These are phyloP conservation scores for Chloroclystis v-ata DNA, from an alignment of 2,888 invertebrate genomes.

Conservation along the genomic window DNA sequence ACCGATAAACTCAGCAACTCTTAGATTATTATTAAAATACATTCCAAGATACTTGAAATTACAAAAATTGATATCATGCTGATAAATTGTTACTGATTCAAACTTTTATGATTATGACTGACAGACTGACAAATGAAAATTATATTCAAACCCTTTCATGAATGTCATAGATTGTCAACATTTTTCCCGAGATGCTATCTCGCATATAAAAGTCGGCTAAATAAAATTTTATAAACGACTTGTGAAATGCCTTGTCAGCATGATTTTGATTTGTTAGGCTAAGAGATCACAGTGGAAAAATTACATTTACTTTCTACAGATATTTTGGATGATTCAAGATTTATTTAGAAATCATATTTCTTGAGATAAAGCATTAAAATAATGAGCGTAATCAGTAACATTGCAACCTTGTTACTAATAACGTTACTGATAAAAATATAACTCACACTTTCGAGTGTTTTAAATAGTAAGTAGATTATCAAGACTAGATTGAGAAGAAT, in stretches of 20 bases:
- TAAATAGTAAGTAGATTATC: too few relatives aligned
- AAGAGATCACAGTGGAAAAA: neutral
- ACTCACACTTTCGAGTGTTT: too few relatives aligned
- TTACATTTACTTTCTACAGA: too few relatives aligned
- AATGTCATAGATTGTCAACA: slow-evolving; percentile 63
- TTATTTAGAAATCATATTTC: too few relatives aligned
- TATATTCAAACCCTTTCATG: slow-evolving; percentile 58
- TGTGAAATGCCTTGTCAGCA: slow-evolving; percentile 73
- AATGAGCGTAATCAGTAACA: too few relatives aligned
- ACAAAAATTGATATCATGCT: slow-evolving; percentile 42
- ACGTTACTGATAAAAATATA: too few relatives aligned
- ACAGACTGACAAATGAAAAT: slow-evolving; percentile 3
- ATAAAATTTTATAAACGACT: slow-evolving; percentile 69
- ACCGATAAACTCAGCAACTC: too few relatives aligned
- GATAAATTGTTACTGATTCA: slow-evolving; percentile 57
- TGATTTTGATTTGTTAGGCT: slow-evolving; percentile 38
- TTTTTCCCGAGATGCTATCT: slow-evolving; percentile 65
- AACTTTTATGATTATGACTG: slow-evolving; percentile 19
- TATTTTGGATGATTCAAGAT: too few relatives aligned
- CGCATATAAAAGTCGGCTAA: slow-evolving; percentile 48
- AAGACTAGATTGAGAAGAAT: too few relatives aligned
- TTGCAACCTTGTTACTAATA: too few relatives aligned
- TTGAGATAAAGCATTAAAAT: too few relatives aligned
- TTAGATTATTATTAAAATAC: too few relatives aligned
- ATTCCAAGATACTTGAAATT: neutral